Conservation (phyloP, 2,113 vertebrate genomes). For the Sturnira hondurensis region DNA sequence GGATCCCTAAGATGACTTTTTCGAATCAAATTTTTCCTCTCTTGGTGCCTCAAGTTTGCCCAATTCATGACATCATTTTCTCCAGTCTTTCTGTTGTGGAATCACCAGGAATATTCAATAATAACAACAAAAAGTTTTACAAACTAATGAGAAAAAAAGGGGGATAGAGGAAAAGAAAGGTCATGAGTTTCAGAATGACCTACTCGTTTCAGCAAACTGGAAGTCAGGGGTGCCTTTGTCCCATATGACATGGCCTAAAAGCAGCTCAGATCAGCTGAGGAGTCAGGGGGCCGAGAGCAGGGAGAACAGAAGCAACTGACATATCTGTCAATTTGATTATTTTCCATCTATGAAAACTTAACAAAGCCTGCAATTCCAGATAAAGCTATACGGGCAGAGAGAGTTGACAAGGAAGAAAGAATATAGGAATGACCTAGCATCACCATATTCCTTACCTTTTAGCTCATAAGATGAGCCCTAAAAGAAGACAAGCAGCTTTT, state of each 20-base stretch:
- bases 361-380: not conserved
- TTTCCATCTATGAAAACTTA: not conserved
- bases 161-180: not conserved
- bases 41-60: not conserved
- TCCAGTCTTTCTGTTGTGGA: not conserved
- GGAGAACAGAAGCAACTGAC: not conserved
- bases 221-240: not conserved
- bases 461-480: not conserved
- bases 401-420: not conserved
- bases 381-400: not conserved
- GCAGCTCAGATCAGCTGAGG: not conserved
- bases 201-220: not conserved
- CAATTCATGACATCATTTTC: not conserved
- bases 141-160: not conserved
- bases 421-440: not conserved
- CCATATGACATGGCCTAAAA: not conserved
- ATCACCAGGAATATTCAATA: not conserved
- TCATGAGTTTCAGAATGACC: not conserved
- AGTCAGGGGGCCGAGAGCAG: not conserved
- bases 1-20: not conserved
- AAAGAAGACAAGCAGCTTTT: not conserved
- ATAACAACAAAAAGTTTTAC: not conserved
- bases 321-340: not conserved
- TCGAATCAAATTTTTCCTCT: not conserved
- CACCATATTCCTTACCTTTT: not conserved